Evolutionary conservation across 2,888 invertebrate genomes (phyloP).

Genomic region (Dynastes tityus): DNA sequence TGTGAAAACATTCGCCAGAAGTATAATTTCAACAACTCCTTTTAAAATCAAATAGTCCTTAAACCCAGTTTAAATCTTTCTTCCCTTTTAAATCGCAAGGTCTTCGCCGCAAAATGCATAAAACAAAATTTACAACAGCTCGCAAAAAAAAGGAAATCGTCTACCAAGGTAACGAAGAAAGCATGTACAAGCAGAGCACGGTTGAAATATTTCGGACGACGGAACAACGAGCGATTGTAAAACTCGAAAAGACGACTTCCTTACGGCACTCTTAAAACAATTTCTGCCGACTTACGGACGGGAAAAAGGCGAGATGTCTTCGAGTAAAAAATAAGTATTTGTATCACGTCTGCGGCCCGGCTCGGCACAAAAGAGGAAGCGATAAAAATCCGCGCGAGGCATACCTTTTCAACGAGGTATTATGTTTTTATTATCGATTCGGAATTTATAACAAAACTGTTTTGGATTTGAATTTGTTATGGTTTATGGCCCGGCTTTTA

Average conservation of each 20-base stretch:
- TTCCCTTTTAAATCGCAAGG: not conserved
- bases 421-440: constrained; percentile 39
- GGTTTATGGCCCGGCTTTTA: not conserved
- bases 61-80: not conserved
- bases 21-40: not conserved
- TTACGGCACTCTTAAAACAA: constrained; percentile 37
- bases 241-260: constrained; percentile 38
- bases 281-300: constrained; percentile 17
- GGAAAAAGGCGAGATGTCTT: not conserved
- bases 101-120: constrained; percentile 11
- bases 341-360: constrained; percentile 19
- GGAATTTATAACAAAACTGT: constrained; percentile 38
- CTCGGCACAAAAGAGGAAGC: constrained; percentile 2
- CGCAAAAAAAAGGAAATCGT: constrained; percentile 7
- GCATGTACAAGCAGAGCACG: not conserved
- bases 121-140: constrained; percentile 26
- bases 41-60: constrained; percentile 1
- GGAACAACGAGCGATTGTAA: constrained; percentile 26
- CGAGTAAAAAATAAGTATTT: constrained; percentile 38
- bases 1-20: not conserved
- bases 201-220: constrained; percentile 18
- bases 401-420: constrained; percentile 15
- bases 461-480: constrained; percentile 28
- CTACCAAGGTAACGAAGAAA: constrained; percentile 8
- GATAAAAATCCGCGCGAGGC: constrained; percentile 36